Evolutionary conservation across 2,888 invertebrate species (phyloP).

Genomic region (Mechanitis messenoides): DNA sequence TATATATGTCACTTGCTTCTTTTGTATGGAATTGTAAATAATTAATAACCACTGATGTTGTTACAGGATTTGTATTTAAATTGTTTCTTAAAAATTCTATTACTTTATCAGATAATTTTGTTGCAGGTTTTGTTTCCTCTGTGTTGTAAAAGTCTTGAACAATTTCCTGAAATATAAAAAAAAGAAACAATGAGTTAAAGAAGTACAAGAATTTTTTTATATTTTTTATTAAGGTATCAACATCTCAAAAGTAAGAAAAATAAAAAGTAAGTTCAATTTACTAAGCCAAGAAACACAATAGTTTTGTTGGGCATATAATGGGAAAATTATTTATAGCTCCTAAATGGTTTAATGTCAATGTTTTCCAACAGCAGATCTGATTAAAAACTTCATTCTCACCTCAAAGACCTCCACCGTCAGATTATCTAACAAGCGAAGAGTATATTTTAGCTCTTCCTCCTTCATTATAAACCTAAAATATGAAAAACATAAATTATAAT

Average conservation of each 20-base stretch:
- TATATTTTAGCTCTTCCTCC: slow-evolving; percentile 66
- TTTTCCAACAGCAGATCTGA: background rate
- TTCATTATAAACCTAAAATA: slow-evolving; percentile 41
- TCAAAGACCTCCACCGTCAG: slow-evolving; percentile 54
- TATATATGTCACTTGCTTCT: slow-evolving; percentile 38
- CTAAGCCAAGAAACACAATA: no score
- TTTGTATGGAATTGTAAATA: slow-evolving; percentile 47
- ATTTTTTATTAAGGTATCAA: no score
- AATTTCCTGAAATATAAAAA: slow-evolving; percentile 53
- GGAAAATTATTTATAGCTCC: no score
- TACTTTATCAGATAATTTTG: slow-evolving; percentile 48
- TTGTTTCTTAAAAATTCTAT: slow-evolving; percentile 62
- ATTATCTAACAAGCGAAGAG: slow-evolving; percentile 58
- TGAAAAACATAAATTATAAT: slow-evolving; percentile 3
- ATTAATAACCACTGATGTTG: slow-evolving; percentile 50
- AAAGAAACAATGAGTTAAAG: background rate
- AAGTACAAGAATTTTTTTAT: no score
- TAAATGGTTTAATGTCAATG: no score
- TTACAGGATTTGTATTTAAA: slow-evolving; percentile 63
- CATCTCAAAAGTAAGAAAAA: no score
- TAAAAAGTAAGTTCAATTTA: no score
- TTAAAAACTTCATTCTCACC: slow-evolving; percentile 39
- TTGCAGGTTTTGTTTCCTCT: slow-evolving; percentile 48
- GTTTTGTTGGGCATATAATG: no score
- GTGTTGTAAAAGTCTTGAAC: slow-evolving; percentile 51